These are phyloP conservation scores for Archaeoteleia sp. DNA, from an alignment of 2,888 invertebrate species.

Conservation along the genomic window DNA sequence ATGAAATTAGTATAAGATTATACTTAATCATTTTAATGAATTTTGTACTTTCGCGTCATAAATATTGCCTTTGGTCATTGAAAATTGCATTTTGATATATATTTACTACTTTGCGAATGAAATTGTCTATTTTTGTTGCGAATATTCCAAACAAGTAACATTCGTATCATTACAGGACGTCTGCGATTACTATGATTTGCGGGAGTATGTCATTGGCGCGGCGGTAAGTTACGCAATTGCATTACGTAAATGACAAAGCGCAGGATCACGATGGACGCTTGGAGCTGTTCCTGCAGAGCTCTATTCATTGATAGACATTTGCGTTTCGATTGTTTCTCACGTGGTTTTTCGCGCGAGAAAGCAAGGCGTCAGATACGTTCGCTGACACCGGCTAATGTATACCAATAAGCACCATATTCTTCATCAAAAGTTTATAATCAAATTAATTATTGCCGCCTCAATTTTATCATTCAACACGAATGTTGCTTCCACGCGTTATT, in stretches of 20 bases:
- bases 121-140: no score
- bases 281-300: slow-evolving; percentile 10
- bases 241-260: slow-evolving; percentile 34
- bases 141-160: background rate
- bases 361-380: background rate
- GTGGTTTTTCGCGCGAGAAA: slow-evolving; percentile 24
- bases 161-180: slow-evolving; percentile 1
- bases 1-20: no score
- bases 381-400: background rate
- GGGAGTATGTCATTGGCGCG: slow-evolving; percentile 14
- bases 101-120: no score
- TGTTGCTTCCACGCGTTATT: no score
- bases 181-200: slow-evolving; percentile 2
- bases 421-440: no score
- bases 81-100: no score
- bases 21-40: no score
- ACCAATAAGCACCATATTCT: background rate
- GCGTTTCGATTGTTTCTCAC: slow-evolving; percentile 16
- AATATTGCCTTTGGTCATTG: no score
- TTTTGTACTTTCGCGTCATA: no score
- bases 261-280: slow-evolving; percentile 16
- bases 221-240: slow-evolving; percentile 19
- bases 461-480: no score
- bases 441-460: no score
- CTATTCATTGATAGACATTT: slow-evolving; percentile 22